phyloP scores from a whole-genome alignment of 2,888 invertebrate species.

The Hetaerina titia region DNA sequence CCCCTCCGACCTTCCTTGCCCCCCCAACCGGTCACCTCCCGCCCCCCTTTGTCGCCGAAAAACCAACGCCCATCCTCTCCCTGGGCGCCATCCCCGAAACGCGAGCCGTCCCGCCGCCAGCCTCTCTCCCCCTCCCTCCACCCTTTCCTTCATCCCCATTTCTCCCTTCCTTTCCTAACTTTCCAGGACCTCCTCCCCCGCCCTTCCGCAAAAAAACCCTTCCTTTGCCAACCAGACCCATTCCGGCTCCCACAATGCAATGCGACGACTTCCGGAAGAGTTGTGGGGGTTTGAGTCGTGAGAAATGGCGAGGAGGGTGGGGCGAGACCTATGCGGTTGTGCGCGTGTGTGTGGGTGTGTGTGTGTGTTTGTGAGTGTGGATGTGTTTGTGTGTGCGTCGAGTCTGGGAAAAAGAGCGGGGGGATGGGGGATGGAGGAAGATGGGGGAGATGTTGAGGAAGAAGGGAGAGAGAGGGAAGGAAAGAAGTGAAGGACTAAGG shows the following conservation, averaged over 20 bases:
- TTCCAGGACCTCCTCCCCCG: background rate
- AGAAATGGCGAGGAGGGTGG: constrained; percentile 43
- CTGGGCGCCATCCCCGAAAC: too few species aligned
- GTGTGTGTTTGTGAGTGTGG: background rate
- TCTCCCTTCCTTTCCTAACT: background rate
- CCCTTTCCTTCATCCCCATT: background rate
- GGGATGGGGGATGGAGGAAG: background rate
- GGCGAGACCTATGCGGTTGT: background rate
- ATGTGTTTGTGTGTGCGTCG: background rate
- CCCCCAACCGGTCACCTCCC: background rate
- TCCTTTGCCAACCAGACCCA: background rate
- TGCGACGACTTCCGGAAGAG: constrained; percentile 58
- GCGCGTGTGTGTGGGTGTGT: background rate
- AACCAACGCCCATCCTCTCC: too few species aligned
- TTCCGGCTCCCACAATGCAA: constrained; percentile 49
- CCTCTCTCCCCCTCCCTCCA: background rate
- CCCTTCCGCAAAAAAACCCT: background rate
- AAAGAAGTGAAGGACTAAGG: background rate
- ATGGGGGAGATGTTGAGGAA: background rate
- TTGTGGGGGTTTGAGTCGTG: constrained; percentile 47
- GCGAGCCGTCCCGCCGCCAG: background rate
- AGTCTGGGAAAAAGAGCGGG: background rate
- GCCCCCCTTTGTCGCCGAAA: too few species aligned
- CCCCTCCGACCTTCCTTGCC: background rate
- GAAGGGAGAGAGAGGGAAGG: background rate